Evolutionary conservation across 2,113 vertebrate species (phyloP).

Genomic region (Telmatochromis sp.): DNA sequence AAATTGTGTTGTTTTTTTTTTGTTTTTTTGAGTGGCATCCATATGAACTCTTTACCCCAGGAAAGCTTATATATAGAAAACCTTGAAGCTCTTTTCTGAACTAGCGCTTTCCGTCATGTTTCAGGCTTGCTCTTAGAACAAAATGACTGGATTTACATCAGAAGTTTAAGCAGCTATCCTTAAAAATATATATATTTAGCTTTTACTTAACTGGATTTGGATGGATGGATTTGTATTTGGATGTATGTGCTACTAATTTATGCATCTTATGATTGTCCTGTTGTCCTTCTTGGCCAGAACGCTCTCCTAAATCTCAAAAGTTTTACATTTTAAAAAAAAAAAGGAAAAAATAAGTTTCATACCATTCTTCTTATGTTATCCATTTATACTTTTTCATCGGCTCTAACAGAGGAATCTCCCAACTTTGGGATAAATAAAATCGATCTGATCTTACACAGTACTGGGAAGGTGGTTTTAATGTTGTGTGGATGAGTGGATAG

Average conservation of each 20-base stretch:
- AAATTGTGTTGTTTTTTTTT: fast-evolving
- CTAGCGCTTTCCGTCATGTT: neutral
- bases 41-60: neutral
- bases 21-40: neutral
- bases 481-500: neutral
- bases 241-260: neutral
- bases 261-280: neutral
- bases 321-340: neutral
- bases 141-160: neutral
- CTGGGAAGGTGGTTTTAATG: neutral
- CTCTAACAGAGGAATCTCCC: neutral
- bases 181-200: neutral
- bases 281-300: neutral
- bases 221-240: neutral
- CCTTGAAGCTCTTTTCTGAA: neutral
- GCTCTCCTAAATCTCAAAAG: neutral
- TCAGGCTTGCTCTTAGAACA: neutral
- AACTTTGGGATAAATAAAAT: neutral
- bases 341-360: neutral
- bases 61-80: neutral
- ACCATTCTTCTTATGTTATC: neutral
- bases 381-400: neutral
- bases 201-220: neutral
- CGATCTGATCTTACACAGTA: neutral
- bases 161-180: neutral